These are phyloP conservation scores for Conops quadrifasciatus DNA, from an alignment of 2,888 invertebrate genomes.

Conservation along the genomic window DNA sequence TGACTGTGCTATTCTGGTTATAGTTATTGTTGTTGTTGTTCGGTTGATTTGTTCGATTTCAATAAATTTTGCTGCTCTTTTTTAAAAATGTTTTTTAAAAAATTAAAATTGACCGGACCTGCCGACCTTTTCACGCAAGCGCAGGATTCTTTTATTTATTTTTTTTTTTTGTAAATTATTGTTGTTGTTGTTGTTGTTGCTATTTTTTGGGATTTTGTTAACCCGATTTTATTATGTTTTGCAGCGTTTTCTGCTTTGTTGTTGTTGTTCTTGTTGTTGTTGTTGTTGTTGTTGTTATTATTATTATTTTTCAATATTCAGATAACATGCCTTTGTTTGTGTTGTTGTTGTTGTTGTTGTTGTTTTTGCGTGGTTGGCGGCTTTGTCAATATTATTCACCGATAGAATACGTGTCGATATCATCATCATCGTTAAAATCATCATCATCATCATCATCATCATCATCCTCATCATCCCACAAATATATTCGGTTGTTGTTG, in stretches of 20 bases:
- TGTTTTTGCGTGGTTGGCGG: conserved; percentile 3
- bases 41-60: neutral
- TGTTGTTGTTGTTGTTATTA: conserved; percentile 14
- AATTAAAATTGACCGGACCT: too few species aligned
- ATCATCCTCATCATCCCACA: too few species aligned
- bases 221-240: conserved; percentile 12
- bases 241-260: neutral
- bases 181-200: neutral
- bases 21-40: conserved; percentile 14
- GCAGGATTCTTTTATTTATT: conserved; percentile 5
- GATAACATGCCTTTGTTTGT: neutral
- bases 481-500: too few species aligned
- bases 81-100: neutral
- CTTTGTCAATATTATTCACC: too few species aligned
- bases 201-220: conserved; percentile 8
- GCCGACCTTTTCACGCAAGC: neutral
- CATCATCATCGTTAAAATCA: too few species aligned
- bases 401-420: too few species aligned
- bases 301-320: too few species aligned
- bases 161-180: conserved; percentile 4
- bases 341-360: neutral
- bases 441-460: neutral
- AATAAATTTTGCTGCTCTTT: conserved; percentile 2
- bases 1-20: too few species aligned
- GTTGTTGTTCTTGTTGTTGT: conserved; percentile 26